Evolutionary conservation across 2,888 invertebrate species (phyloP), one percentile per base, ranked within the genome.

Genomic region (Serripes groenlandicus): DNA sequence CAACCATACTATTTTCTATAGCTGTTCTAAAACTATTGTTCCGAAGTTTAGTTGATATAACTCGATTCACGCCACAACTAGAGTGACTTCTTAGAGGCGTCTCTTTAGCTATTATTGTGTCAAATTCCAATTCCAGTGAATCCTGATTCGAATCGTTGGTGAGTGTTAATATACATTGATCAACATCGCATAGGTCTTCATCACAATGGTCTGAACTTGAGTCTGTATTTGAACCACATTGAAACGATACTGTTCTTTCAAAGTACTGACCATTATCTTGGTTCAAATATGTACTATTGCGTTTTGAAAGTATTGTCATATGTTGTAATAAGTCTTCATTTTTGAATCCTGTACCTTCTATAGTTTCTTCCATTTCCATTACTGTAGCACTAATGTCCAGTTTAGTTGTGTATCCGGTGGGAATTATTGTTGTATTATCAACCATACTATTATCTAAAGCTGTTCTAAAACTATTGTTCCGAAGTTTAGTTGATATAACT

Each of bases 111-210:
- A 49, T 21, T 49, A 21, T 15, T 49, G 2, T 49, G 21, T 2
- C 18, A 49, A 21, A 21, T 5, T 49, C 49, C 15, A 21, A 15
- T 2, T 21, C 21, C 18, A 15, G 21, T 49, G 49, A 49, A 1
- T 21, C 49, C n/a, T n/a, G n/a, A 60, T 54, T 72, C 18, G 32
- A 56, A 49, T 73, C 78, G 21, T 73, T 73, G 3, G 78, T 42
- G 15, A 68, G 23, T 28, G 68, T 66, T 18, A 78, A 42, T 15
- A 68, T 78, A n/a, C 9, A 69, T n/a, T 69, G 52, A 32, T 69
- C 69, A 52, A 69, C 52, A 52, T 32, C 69, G 9, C 69, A 69
- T 23, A 69, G 7, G 18, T 49, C 30, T 23, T 62, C 62, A 62
- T 32, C 62, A 23, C 7, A 28, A 30, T 49, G 21, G 49, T 21